Base-by-base conservation (phyloP, 1,140 invertebrate species). In the Lineus longissimus region DNA sequence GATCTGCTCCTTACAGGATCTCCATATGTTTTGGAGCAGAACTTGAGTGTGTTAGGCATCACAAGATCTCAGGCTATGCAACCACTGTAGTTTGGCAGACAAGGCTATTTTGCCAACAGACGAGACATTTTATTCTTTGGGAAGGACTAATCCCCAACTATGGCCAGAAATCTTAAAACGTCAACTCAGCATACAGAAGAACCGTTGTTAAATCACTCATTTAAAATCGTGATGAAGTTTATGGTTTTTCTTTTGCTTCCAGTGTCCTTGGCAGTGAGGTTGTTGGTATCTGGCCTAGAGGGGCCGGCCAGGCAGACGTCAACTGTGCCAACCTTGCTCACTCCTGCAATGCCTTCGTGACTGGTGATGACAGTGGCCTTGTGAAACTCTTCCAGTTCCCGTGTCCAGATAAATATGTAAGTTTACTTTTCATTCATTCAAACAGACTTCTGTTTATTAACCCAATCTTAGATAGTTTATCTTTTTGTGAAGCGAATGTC, bases 381-480 rank as follows among this genome's bases (percentile, higher is more conserved):
- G 79, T 83, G 30, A 83, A 83, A 65, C 69, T 83, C 19, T 82
- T 80, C 61, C 66, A 76, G 6, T 72, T 81, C 61, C 80, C 81
- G 40, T 80, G 77, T 67, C 60, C 69, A 55, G 72, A 79, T 19
- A 78, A 73, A 73, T 71, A 76, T 67, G 81, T 82, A 72, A 79
- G 79, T 71, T 19, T 36, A 4, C 4, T 59, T 27, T 59, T 51
- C 27, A 30, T n/a, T 19, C 19, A 30, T 59, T 55, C 15, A 55
- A n/a, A n/a, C n/a, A n/a, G 17, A 19, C 11, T 13, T 27, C 23
- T 13, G 13, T 22, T n/a, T 55, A 13, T 55, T 15, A 13, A 13
- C 22, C 13, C 11, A 13, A 15, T 22, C 15, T 27, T 11, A 13
- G n/a, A 13, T 22, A n/a, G 15, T 22, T 27, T 55, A 11, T 13